Evolutionary conservation across 2,113 vertebrate genomes (phyloP).

Genomic region (Pipra filicauda): DNA sequence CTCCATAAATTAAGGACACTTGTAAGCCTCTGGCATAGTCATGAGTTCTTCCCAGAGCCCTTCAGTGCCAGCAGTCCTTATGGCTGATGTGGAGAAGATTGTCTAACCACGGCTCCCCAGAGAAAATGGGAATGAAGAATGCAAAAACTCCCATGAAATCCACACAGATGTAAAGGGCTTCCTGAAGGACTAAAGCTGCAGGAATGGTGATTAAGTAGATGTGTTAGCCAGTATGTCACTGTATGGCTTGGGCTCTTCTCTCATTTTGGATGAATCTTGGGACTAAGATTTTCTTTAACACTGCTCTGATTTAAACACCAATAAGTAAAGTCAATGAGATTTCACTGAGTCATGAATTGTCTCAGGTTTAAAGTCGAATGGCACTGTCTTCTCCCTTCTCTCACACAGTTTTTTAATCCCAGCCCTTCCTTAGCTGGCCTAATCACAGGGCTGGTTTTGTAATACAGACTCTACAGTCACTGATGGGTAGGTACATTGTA

Average conservation of each 20-base stretch:
- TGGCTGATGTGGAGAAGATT: accelerated
- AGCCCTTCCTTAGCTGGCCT: not conserved
- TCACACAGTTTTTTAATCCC: not conserved
- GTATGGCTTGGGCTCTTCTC: not conserved
- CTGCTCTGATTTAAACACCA: not conserved
- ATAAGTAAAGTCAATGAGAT: not conserved
- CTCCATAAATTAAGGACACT: not conserved
- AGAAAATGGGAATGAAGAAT: not conserved
- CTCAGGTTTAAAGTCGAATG: not conserved
- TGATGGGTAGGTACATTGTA: not conserved
- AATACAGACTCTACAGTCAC: not conserved
- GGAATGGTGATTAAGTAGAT: not conserved
- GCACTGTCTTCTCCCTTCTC: not conserved
- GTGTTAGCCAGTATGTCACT: not conserved
- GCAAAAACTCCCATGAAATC: not conserved
- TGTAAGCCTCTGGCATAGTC: not conserved
- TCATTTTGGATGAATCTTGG: not conserved
- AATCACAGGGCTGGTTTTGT: not conserved
- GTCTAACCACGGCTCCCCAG: not conserved
- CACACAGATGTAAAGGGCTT: not conserved
- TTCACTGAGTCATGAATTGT: not conserved
- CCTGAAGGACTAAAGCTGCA: not conserved
- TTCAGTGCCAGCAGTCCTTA: not conserved
- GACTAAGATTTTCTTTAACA: not conserved
- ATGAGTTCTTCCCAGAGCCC: not conserved